Percentiles rank a stretch among this genome's conserved stretches.
Conservation (phyloP, 1,140 invertebrate genomes). For the Macrobrachium rosenbergii region DNA sequence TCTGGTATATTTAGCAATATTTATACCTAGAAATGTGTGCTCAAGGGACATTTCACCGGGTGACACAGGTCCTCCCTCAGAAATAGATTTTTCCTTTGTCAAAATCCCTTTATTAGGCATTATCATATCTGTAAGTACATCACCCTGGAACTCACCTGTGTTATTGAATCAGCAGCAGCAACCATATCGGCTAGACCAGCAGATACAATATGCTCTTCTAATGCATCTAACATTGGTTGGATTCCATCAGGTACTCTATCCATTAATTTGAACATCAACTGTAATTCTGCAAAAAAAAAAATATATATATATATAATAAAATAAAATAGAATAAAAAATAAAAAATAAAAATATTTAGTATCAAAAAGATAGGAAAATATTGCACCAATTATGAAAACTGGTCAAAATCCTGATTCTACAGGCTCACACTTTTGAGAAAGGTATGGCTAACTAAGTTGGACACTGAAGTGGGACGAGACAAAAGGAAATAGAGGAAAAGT, state of each 20-base stretch:
- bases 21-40: too few relatives aligned
- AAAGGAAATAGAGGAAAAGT: too few relatives aligned
- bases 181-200: slow-evolving; percentile 98
- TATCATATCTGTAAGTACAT: slow-evolving; percentile 9
- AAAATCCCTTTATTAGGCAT: not conserved
- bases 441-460: too few relatives aligned
- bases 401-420: too few relatives aligned
- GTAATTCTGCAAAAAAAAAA: slow-evolving; percentile 73
- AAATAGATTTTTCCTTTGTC: too few relatives aligned
- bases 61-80: too few relatives aligned
- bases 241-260: slow-evolving; percentile 93
- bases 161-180: slow-evolving; percentile 94
- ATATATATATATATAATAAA: slow-evolving; percentile 73
- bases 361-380: not conserved
- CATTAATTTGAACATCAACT: slow-evolving; percentile 95
- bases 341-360: slow-evolving; percentile 69
- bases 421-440: too few relatives aligned
- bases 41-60: too few relatives aligned
- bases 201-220: slow-evolving; percentile 93
- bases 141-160: slow-evolving; percentile 74
- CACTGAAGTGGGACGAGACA: too few relatives aligned
- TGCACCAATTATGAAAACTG: too few relatives aligned
- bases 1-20: too few relatives aligned
- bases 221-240: slow-evolving; percentile 88
- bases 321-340: too few relatives aligned